A percentile compares a stretch with the other conserved stretches of the same genome.
Conservation (phyloP, 2,113 vertebrate species). For the Gymnorhina tibicen region DNA sequence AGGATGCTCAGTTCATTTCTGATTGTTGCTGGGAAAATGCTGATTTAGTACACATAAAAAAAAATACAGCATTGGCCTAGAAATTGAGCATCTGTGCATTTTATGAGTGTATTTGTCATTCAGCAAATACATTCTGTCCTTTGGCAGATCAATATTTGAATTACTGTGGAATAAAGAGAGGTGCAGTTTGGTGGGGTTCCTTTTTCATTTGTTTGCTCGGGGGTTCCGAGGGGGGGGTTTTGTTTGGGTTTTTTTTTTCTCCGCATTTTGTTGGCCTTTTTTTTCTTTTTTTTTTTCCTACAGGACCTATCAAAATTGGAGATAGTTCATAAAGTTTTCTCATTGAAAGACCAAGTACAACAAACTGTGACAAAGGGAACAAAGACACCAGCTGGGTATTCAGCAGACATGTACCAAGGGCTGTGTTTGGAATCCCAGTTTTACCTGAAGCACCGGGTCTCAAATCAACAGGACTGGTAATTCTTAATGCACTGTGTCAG, state of each 20-base stretch:
- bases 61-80: background rate
- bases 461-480: background rate
- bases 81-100: background rate
- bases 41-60: background rate
- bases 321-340: background rate
- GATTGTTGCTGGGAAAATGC: background rate
- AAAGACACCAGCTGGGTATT: background rate
- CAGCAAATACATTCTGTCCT: background rate
- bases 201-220: background rate
- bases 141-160: background rate
- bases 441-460: background rate
- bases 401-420: background rate
- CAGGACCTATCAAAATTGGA: background rate
- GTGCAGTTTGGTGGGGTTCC: rapidly evolving
- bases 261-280: background rate
- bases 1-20: background rate
- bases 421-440: background rate
- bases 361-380: background rate
- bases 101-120: background rate
- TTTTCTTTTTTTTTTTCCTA: background rate
- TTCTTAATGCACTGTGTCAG: background rate
- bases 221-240: rapidly evolving
- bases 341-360: background rate
- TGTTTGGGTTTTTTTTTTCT: background rate
- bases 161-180: background rate